These are phyloP conservation scores for Simalia tracyae DNA, from an alignment of 2,797 vertebrate species.

Conservation along the genomic window DNA sequence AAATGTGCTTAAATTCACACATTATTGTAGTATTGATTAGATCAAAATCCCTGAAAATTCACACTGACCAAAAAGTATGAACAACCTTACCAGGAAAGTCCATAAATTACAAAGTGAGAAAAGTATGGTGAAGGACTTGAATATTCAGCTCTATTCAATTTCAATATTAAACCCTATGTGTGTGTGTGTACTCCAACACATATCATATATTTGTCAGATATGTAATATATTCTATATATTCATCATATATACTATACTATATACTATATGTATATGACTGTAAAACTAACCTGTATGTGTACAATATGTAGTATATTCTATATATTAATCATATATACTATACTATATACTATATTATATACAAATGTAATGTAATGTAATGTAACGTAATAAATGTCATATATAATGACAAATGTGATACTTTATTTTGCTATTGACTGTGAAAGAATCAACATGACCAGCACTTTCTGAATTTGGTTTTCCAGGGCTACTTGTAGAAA, in stretches of 20 bases:
- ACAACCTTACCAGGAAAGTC: not conserved
- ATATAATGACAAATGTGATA: not conserved
- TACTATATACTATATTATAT: too few relatives aligned
- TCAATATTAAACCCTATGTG: slow-evolving; percentile 14
- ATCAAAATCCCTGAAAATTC: not conserved
- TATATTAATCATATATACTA: too few relatives aligned
- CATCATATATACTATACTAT: not conserved
- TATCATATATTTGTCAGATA: not conserved
- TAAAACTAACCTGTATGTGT: too few relatives aligned
- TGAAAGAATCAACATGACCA: not conserved
- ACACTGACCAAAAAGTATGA: not conserved
- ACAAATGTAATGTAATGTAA: too few relatives aligned
- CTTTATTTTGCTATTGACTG: not conserved
- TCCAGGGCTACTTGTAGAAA: not conserved
- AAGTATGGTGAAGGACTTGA: not conserved
- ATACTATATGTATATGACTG: too few relatives aligned
- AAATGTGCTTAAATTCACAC: not conserved
- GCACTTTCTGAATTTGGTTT: not conserved
- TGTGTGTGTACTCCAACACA: not conserved
- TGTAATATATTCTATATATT: not conserved
- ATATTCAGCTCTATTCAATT: not conserved
- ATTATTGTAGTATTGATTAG: not conserved
- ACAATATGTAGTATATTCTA: too few relatives aligned
- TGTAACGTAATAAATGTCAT: not conserved
- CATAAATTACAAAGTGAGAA: not conserved